Evolutionary conservation across 2,888 invertebrate genomes (phyloP), one percentile per base, ranked within the genome.

Genomic region (Thymelicus sylvestris): DNA sequence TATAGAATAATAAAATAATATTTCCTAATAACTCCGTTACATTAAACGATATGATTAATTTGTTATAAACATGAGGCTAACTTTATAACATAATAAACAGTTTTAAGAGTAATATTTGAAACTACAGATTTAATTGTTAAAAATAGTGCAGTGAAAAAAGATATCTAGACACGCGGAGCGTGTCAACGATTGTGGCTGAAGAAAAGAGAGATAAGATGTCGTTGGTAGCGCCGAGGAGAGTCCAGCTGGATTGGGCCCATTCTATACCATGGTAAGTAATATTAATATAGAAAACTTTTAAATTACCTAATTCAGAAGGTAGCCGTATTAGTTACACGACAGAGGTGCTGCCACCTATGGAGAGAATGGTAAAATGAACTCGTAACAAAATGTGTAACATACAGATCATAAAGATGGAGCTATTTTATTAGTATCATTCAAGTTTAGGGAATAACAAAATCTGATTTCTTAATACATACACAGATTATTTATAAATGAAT

Each of bases 191-290:
- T 76, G 84, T 84, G 82, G 83, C 79, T 78, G 81, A 78, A 39
- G 74, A 72, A 76, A 73, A 80, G 73, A 72, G 71, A 74, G 74
- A 73, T 59, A 84, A 86, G 80, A 93, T 93, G 93, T 93, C 93
- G 83, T 82, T 93, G 67, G 87, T 93, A 6, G 93, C 93, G 57
- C 93, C 93, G 1, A 83, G 92, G 71, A 78, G 91, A 73, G 92
- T 92, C 72, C 92, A 92, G 74, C 77, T 93, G 65, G 92, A 90
- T 74, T 93, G 93, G 93, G 86, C 91, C 8, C 90, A 85, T 71
- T 80, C 84, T 10, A 90, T 92, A 79, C 93, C 92, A 77, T 93
- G 93, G 93, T 93, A 85, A 86, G 88, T 81, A 31, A 31, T 31
- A 31, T 31, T 31, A 31, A 5, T 31, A 5, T 31, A 5, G 31